Evolutionary conservation across 1,140 invertebrate genomes (phyloP), one percentile per base, ranked within the genome.

Genomic region (Centruroides vittatus): DNA sequence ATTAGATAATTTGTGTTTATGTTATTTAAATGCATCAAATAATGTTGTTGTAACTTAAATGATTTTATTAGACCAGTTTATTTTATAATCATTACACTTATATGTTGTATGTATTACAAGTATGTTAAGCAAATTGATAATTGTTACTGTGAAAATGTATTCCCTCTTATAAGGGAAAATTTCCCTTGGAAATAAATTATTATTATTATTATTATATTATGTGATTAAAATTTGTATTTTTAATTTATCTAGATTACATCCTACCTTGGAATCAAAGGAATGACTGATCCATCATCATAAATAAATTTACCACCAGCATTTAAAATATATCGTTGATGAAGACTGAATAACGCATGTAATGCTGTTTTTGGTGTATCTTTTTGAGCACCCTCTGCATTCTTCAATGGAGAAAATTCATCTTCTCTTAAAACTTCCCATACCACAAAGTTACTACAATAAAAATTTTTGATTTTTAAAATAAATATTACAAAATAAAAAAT

Each of bases 401-500:
- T 99, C 63, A 99, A 72, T 0, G 96, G 93, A 70, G 93, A 93
- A 73, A 99, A 99, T 73, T 99, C 96, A 62, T 89, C 86, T 67
- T 93, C 86, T 56, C 95, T 79, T 0, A 85, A 78, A 0, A 95
- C 93, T 79, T 97, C 90, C 84, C 93, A 93, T 4, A 89, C 89
- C n/a, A 86, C 89, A 70, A 98, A 93, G 65, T 85, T 86, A 64
- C 80, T 81, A 70, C 67, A 65, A 63, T 59, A 66, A 55, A 53
- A 57, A 49, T 60, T 52, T 61, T 6, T 8, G 5, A 41, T 6
- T 41, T 41, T 41, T 8, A 34, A 51, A 5, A 10, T 51, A 51
- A 51, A 13, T 23, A 2, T 23, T 23, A 23, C 23, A 23, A 23
- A 23, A 23, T 23, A 23, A 23, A 23, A 23, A 23, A 23, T 23